Evolutionary conservation across 2,113 vertebrate genomes (phyloP), one percentile per base, ranked within the genome.

Genomic region (Garra rufa): DNA sequence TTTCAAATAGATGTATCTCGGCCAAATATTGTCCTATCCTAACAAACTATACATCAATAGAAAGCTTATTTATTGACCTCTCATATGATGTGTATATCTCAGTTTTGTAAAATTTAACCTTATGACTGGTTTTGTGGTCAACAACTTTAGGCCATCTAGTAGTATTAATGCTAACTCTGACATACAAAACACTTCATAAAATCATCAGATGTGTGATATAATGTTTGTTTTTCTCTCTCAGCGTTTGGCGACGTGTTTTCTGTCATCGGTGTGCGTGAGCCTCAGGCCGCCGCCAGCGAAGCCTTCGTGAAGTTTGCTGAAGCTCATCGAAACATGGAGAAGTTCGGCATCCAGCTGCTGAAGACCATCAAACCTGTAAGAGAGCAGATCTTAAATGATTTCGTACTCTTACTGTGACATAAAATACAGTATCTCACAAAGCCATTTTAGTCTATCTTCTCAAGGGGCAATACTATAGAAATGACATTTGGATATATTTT

Each of bases 251-350:
- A 99, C 0, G 98, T 99, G 83, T 99, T 99, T 88, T 99, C 98
- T 0, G 97, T 99, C 85, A 99, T 99, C 5, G 98, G 98, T 4
- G 98, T 99, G 0, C 94, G 98, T 87, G 98, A 99, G 91, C 94
- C 97, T 0, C 98, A 99, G 82, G 97, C 98, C 9, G 95, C 96
- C 2, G 98, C 98, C 43, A 99, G 98, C 3, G 97, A 99, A 91
- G 98, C 98, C 0, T 99, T 99, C n/a, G 97, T 99, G 71, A 99
- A 99, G 90, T 99, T 99, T 65, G 97, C 98, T 0, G 97, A 99
- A 26, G 98, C 98, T 70, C 98, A 99, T 89, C 97, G 98, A 87
- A 98, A 84, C 93, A 99, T 99, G 9, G 98, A 99, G 94, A 99
- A 99, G 89, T 99, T 96, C 21, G 98, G 98, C 59, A 97, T 99